phyloP scores from a whole-genome alignment of 2,888 invertebrate genomes.

The Amiota communis region DNA sequence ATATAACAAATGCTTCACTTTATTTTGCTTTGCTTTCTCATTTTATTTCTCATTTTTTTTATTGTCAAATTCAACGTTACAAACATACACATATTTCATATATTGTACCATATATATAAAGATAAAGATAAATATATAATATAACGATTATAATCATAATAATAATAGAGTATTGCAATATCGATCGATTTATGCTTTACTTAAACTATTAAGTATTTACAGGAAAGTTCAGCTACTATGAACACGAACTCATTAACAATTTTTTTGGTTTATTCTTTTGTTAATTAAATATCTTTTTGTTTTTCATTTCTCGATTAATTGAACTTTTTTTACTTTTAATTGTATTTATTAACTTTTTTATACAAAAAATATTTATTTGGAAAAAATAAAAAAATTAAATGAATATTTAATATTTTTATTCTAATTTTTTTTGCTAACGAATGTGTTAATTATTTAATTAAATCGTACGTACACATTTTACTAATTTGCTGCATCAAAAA shows the following conservation, averaged over 20 bases:
- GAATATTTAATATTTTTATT: slow-evolving; percentile 3
- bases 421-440: not conserved
- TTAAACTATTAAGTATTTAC: slow-evolving; percentile 73
- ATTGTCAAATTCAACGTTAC: slow-evolving; percentile 23
- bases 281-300: slow-evolving; percentile 26
- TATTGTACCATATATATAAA: slow-evolving; percentile 5
- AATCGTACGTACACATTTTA: not conserved
- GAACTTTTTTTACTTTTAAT: slow-evolving; percentile 14
- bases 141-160: too few relatives aligned
- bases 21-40: not conserved
- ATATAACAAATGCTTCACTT: too few relatives aligned
- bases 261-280: not conserved
- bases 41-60: slow-evolving; percentile 1
- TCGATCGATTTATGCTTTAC: slow-evolving; percentile 49
- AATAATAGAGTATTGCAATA: too few relatives aligned
- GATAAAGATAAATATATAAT: slow-evolving; percentile 42
- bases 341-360: slow-evolving; percentile 19
- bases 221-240: slow-evolving; percentile 59
- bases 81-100: slow-evolving; percentile 5
- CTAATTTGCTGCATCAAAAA: not conserved
- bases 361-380: slow-evolving; percentile 34
- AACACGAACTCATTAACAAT: slow-evolving; percentile 51
- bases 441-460: not conserved
- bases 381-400: slow-evolving; percentile 6
- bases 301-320: slow-evolving; percentile 36